Percentiles rank a stretch among this genome's conserved stretches.
These are phyloP conservation scores for Scortum barcoo DNA, from an alignment of 2,113 vertebrate genomes.

Conservation along the genomic window DNA sequence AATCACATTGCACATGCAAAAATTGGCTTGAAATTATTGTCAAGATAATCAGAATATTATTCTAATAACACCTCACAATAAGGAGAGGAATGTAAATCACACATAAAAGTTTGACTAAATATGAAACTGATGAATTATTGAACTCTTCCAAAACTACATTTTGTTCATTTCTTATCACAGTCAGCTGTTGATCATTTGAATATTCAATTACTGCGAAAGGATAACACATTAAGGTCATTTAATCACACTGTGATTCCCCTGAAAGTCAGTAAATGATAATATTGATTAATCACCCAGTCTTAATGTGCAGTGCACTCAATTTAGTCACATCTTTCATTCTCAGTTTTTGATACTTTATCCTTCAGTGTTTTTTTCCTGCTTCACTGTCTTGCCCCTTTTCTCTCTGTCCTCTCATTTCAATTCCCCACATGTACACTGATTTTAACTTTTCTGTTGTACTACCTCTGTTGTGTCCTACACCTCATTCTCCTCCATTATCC, in stretches of 20 bases:
- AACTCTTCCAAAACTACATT: too few species aligned
- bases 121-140: too few species aligned
- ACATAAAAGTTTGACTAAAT: too few species aligned
- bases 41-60: neutral
- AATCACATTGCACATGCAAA: neutral
- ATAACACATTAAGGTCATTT: neutral
- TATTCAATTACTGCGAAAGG: neutral
- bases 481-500: conserved; percentile 5
- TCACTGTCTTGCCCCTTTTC: neutral
- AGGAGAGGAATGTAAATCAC: neutral
- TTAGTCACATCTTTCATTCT: neutral
- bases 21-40: neutral
- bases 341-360: neutral
- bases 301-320: neutral
- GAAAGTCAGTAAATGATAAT: neutral
- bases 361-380: neutral
- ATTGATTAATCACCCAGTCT: neutral
- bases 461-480: neutral
- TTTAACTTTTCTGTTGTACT: neutral
- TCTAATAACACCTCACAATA: neutral
- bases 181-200: neutral
- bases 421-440: neutral
- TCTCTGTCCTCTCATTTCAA: neutral
- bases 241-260: neutral
- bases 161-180: neutral